phyloP scores from a whole-genome alignment of 2,113 vertebrate genomes.

The Scytalopus superciliaris region DNA sequence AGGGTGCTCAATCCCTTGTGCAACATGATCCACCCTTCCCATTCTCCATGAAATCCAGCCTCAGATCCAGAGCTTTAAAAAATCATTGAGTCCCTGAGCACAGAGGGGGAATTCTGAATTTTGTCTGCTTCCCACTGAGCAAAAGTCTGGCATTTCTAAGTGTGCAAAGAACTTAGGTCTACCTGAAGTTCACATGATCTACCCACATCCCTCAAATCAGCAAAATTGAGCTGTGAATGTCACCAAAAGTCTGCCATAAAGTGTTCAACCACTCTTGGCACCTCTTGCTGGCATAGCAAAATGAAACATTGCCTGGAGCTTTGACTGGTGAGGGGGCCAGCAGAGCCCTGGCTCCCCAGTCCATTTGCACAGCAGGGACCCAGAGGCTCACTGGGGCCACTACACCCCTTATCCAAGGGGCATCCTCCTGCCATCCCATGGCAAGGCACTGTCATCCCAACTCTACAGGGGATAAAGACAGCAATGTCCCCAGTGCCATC shows the following conservation, averaged over 20 bases:
- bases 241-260: not conserved
- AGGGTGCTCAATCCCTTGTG: not conserved
- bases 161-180: not conserved
- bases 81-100: not conserved
- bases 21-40: not conserved
- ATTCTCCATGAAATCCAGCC: not conserved
- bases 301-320: not conserved
- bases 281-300: not conserved
- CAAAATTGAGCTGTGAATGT: not conserved
- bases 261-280: not conserved
- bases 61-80: not conserved
- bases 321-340: fast-evolving
- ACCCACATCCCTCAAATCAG: not conserved
- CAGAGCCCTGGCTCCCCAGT: not conserved
- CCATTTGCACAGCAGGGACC: not conserved
- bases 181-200: not conserved
- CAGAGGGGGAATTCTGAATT: not conserved
- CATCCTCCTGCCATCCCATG: not conserved
- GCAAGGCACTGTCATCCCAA: not conserved
- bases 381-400: not conserved
- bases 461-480: not conserved
- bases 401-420: fast-evolving
- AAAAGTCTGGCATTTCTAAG: not conserved
- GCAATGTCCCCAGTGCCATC: not conserved
- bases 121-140: not conserved